A percentile compares a stretch with the other conserved stretches of the same genome.
phyloP scores from a whole-genome alignment of 2,113 vertebrate species.

The Calonectris borealis region DNA sequence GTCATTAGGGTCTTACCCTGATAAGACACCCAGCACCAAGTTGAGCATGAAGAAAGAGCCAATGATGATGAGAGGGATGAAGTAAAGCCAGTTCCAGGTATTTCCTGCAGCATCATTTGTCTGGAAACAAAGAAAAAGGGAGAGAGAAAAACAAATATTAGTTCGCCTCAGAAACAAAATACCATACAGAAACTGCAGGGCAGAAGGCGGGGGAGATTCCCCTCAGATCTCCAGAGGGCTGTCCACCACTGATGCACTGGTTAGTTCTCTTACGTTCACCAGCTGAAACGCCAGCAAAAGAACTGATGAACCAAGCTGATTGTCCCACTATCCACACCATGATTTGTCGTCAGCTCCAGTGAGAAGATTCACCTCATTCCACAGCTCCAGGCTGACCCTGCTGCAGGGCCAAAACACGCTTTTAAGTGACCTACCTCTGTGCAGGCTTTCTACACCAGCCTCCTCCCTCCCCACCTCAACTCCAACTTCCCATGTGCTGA shows the following conservation, averaged over 20 bases:
- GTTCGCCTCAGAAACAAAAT: background rate
- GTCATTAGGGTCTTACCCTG: conserved; percentile 79
- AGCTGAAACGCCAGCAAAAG: background rate
- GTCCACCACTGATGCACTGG: background rate
- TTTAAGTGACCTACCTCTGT: background rate
- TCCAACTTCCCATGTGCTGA: background rate
- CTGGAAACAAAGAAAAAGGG: conserved; percentile 65
- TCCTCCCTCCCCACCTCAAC: background rate
- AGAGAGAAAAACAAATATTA: background rate
- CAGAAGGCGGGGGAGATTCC: background rate
- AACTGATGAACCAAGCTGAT: background rate
- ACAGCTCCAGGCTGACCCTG: background rate
- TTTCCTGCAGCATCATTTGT: conserved; percentile 94
- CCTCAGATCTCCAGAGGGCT: background rate
- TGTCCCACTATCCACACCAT: background rate
- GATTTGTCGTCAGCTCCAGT: accelerated
- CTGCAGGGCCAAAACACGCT: background rate
- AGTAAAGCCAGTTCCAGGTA: conserved; percentile 95
- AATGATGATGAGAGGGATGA: conserved; percentile 96
- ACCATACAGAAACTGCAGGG: background rate
- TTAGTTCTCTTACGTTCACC: background rate
- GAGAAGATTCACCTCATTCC: background rate
- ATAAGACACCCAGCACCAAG: conserved; percentile 91
- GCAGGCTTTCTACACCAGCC: background rate
- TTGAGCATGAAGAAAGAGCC: conserved; percentile 98